Conservation (phyloP, 2,113 vertebrate species). For the Heliornis fulica region DNA sequence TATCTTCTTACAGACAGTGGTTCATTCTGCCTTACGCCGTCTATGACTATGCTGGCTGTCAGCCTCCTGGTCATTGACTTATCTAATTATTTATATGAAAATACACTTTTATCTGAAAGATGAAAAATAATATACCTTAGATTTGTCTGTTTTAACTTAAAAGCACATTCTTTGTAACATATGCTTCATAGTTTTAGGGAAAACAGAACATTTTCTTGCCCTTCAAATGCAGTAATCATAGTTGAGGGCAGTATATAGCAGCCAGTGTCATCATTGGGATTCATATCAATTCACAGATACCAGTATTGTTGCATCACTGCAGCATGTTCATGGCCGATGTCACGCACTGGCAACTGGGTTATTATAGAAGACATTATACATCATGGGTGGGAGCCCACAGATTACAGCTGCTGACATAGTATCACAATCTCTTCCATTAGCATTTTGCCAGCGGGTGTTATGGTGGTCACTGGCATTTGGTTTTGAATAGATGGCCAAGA, state of each 20-base stretch:
- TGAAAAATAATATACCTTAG: background rate
- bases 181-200: background rate
- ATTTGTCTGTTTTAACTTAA: background rate
- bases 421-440: background rate
- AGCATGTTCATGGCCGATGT: background rate
- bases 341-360: background rate
- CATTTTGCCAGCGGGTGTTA: accelerated
- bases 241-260: background rate
- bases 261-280: background rate
- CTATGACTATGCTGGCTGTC: background rate
- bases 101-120: background rate
- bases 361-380: background rate
- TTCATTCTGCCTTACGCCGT: background rate
- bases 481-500: background rate
- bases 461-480: background rate
- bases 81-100: background rate
- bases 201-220: background rate
- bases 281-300: background rate
- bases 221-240: background rate
- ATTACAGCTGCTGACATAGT: background rate
- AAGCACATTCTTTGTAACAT: no score
- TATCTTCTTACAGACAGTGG: background rate
- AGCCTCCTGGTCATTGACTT: background rate
- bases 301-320: background rate
- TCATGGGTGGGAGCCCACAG: background rate